phyloP scores from a whole-genome alignment of 2,113 vertebrate species.

The Psophia crepitans region DNA sequence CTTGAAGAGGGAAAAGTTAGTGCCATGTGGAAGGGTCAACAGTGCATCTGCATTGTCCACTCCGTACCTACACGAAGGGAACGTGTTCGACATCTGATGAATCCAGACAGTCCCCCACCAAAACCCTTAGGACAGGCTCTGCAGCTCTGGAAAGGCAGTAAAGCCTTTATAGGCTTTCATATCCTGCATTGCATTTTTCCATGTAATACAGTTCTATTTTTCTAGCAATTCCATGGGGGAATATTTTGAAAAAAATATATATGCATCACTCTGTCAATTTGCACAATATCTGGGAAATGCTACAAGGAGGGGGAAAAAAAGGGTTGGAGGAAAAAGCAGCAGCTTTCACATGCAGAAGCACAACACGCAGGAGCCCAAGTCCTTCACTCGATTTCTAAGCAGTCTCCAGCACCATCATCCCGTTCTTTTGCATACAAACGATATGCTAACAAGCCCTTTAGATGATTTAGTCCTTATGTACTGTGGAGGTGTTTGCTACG shows the following conservation, averaged over 20 bases:
- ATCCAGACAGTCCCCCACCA: background rate
- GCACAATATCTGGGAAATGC: background rate
- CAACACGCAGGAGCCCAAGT: background rate
- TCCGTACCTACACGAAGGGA: accelerated
- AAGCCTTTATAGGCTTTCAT: background rate
- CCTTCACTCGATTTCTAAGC: background rate
- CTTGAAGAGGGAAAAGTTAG: background rate
- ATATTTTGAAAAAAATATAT: background rate
- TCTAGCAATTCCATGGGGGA: background rate
- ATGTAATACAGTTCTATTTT: background rate
- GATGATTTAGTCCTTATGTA: background rate
- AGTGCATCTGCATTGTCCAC: background rate
- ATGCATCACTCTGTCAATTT: background rate
- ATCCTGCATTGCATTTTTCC: background rate
- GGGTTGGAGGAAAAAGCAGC: background rate
- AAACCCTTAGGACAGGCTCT: background rate
- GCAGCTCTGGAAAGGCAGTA: background rate
- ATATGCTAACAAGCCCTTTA: background rate
- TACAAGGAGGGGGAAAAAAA: background rate
- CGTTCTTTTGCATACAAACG: background rate
- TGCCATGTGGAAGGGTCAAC: background rate
- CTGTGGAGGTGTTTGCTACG: background rate
- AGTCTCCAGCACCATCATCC: background rate
- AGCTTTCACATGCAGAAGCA: background rate
- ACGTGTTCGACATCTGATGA: background rate